These are phyloP conservation scores for Coturnix japonica DNA, from an alignment of 2,113 vertebrate species.

Conservation along the genomic window DNA sequence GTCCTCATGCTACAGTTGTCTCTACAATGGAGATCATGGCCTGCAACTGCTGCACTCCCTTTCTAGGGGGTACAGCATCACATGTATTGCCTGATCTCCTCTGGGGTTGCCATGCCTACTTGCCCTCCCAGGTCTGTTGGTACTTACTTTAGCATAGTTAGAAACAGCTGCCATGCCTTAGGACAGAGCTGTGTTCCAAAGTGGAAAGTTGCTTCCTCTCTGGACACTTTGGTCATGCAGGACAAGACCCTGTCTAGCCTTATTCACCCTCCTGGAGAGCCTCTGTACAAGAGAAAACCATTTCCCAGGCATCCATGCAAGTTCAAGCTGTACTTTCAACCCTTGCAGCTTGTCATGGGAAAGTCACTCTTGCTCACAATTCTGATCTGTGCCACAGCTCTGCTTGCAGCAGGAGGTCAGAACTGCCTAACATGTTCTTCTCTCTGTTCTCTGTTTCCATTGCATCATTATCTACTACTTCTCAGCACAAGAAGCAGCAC, in stretches of 20 bases:
- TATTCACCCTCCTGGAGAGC: not conserved
- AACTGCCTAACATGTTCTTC: not conserved
- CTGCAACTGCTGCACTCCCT: not conserved
- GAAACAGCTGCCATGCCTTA: not conserved
- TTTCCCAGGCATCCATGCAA: not conserved
- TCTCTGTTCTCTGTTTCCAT: not conserved
- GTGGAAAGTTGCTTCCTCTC: not conserved
- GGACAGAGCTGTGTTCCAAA: not conserved
- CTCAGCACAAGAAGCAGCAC: not conserved
- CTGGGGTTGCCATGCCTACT: not conserved
- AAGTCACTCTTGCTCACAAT: not conserved
- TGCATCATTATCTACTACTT: not conserved
- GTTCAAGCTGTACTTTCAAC: not conserved
- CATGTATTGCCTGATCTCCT: not conserved
- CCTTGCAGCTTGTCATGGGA: not conserved
- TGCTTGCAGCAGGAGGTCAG: constrained; percentile 1
- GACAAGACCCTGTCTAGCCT: not conserved
- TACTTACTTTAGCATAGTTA: not conserved
- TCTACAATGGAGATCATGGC: not conserved
- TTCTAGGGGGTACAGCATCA: not conserved
- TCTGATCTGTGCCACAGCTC: not conserved
- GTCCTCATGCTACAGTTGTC: not conserved
- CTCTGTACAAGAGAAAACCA: not conserved
- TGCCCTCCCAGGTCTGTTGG: not conserved
- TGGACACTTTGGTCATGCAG: not conserved